Base-by-base conservation (phyloP, 2,888 invertebrate species). In the Rhyacophila evoluta region DNA sequence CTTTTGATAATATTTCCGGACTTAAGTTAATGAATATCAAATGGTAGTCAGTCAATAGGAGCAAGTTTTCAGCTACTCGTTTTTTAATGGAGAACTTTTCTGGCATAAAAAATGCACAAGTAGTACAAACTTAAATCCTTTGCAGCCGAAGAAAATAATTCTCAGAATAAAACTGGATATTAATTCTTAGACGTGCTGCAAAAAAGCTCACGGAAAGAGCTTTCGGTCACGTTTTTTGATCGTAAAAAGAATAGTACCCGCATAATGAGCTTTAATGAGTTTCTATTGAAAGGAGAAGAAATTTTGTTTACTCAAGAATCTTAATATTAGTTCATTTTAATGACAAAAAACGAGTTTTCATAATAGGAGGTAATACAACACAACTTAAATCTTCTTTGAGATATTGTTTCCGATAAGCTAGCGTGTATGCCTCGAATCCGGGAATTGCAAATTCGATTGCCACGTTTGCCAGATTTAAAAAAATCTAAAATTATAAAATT, bases 221-320 rank as follows among this genome's bases (percentile, higher is more conserved):
- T 39, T 70, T 55, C 28, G 37, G 75, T 75, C 75, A 75, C 75
- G 75, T 75, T 67, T 68, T 70, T 71, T 38, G 39, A 55, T 19
- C 19, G 41, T 12, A 25, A 27, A 12, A 55, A 36, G 12, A 29
- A 15, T 25, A 69, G 33, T n/a, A 12, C 33, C 19, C 39, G 71
- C 75, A 75, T 75, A 75, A 75, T 75, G 39, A 75, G 37, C 75
- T 41, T 37, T 75, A 75, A 75, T 75, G 75, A 75, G 70, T 70
- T 75, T 70, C 75, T 70, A 75, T 75, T 75, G 75, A 75, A 19
- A 38, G 29, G 25, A 69, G 38, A 70, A 29, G 29, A 75, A 67
- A 74, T 33, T 27, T n/a, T 29, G 74, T 41, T 41, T 15, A 41
- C 41, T 41, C 41, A 15, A 41, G 74, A 29, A 74, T 74, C 28